phyloP scores from a whole-genome alignment of 2,797 vertebrate species.

The Thaleichthys pacificus region DNA sequence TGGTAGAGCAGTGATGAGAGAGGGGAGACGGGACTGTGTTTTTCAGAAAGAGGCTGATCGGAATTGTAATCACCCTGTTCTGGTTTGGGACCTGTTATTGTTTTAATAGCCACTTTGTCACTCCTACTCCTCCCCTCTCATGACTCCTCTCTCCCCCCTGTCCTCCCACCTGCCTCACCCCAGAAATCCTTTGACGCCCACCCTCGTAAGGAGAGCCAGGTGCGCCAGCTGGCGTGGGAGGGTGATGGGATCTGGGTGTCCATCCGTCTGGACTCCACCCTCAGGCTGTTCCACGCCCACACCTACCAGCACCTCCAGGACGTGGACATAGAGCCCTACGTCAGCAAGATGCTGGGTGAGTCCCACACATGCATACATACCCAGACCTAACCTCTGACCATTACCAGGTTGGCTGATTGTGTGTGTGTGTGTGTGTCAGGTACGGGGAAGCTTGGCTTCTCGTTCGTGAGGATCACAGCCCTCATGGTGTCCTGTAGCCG shows the following conservation, averaged over 20 bases:
- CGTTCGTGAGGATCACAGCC: constrained; percentile 97
- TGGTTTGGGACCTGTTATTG: too few relatives aligned
- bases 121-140: background rate
- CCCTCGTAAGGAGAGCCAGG: constrained; percentile 96
- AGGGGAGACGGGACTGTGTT: too few relatives aligned
- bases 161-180: background rate
- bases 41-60: too few relatives aligned
- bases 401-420: background rate
- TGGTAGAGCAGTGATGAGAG: too few relatives aligned
- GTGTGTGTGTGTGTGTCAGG: constrained; percentile 68
- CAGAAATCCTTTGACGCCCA: constrained; percentile 98
- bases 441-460: constrained; percentile 97
- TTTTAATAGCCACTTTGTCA: background rate
- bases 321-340: constrained; percentile 97
- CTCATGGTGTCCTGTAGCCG: constrained; percentile 94
- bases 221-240: constrained; percentile 93
- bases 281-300: constrained; percentile 94
- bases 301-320: constrained; percentile 97
- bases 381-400: background rate
- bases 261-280: constrained; percentile 94
- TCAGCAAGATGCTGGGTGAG: constrained; percentile 99
- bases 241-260: constrained; percentile 99
- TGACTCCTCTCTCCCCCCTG: too few relatives aligned
- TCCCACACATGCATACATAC: background rate
- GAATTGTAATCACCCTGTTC: too few relatives aligned